phyloP scores from a whole-genome alignment of 2,888 invertebrate genomes.

The Rotaria macrura region DNA sequence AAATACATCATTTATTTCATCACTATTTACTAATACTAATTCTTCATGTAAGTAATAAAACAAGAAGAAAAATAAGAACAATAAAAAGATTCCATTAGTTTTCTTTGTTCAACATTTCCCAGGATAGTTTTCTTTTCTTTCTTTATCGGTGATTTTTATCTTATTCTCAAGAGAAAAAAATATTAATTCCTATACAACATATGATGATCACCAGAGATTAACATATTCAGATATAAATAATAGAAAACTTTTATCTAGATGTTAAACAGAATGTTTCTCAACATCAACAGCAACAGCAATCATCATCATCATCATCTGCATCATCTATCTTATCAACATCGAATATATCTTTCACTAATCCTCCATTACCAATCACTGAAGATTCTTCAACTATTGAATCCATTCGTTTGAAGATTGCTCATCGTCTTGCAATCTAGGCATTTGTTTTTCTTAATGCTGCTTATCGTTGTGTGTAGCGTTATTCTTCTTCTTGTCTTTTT shows the following conservation, averaged over 20 bases:
- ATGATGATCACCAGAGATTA: neutral
- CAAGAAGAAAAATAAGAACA: neutral
- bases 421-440: neutral
- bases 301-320: neutral
- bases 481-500: neutral
- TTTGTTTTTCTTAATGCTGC: neutral
- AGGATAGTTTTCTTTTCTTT: neutral
- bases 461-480: neutral
- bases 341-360: neutral
- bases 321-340: neutral
- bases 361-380: neutral
- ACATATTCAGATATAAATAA: neutral
- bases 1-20: neutral
- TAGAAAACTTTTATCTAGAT: neutral
- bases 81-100: neutral
- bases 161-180: neutral
- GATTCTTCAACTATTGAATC: neutral
- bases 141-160: neutral
- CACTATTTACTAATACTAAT: neutral
- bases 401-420: neutral
- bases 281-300: neutral
- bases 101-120: neutral
- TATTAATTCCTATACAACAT: neutral
- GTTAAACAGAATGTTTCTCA: neutral
- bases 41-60: neutral